Evolutionary conservation across 2,888 invertebrate genomes (phyloP).

Genomic region (Baronia brevicornis): DNA sequence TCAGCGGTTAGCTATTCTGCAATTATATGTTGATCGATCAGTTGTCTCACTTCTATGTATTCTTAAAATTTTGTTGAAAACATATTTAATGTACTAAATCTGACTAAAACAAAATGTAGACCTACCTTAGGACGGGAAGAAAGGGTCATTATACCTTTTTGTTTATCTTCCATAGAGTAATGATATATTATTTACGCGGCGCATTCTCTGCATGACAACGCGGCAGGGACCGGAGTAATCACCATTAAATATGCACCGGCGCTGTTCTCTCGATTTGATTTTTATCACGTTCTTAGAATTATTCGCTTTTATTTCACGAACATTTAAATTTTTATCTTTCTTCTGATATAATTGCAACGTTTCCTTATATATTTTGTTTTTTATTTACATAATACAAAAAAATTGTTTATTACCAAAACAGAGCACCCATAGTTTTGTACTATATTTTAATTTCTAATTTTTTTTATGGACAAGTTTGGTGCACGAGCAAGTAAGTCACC

Average conservation of each 20-base stretch:
- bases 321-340: conserved; percentile 19
- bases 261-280: conserved; percentile 33
- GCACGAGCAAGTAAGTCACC: no score
- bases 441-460: no score
- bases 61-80: no score
- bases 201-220: conserved; percentile 51
- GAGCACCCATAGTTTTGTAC: no score
- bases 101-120: conserved; percentile 20
- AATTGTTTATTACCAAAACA: no score
- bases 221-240: conserved; percentile 44
- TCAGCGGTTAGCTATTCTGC: no score
- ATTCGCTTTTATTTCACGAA: conserved; percentile 28
- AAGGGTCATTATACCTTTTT: conserved; percentile 20
- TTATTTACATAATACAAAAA: no score
- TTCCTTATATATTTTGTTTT: conserved; percentile 10
- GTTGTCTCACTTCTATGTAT: no score
- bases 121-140: conserved; percentile 16
- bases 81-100: no score
- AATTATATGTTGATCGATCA: no score
- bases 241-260: conserved; percentile 42
- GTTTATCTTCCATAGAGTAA: conserved; percentile 40
- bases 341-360: conserved; percentile 9
- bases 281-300: conserved; percentile 29
- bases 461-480: no score
- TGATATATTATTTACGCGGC: conserved; percentile 49